Conservation (phyloP, 2,888 invertebrate species). For the Lithosia quadra region DNA sequence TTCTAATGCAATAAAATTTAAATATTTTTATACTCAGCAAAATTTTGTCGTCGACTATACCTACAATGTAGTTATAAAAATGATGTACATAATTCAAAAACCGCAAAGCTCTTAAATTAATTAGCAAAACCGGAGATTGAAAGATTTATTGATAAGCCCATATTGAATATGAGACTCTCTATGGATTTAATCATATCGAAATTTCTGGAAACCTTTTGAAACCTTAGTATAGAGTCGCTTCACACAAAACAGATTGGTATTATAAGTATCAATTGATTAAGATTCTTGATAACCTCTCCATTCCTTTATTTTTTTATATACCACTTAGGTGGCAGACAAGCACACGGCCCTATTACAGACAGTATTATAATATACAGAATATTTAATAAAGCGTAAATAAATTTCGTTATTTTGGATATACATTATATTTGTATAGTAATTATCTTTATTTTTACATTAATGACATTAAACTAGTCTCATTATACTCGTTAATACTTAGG, state of each 20-base stretch:
- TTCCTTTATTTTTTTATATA: too few relatives aligned
- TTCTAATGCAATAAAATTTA: background rate
- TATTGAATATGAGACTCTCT: background rate
- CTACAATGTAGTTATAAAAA: background rate
- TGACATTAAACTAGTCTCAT: too few relatives aligned
- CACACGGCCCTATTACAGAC: too few relatives aligned
- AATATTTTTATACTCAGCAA: background rate
- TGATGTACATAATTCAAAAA: background rate
- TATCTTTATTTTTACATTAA: too few relatives aligned
- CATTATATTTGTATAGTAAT: too few relatives aligned
- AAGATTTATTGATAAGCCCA: background rate
- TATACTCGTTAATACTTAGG: too few relatives aligned
- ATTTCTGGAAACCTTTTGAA: background rate
- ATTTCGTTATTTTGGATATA: too few relatives aligned
- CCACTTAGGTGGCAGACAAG: too few relatives aligned
- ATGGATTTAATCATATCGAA: background rate
- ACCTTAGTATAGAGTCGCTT: too few relatives aligned
- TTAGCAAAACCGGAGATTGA: background rate
- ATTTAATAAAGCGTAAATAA: too few relatives aligned
- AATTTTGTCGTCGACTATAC: background rate
- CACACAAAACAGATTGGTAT: too few relatives aligned
- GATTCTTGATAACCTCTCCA: background rate
- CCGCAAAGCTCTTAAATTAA: background rate
- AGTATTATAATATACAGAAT: too few relatives aligned
- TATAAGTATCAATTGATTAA: background rate